Conservation (phyloP, 2,113 vertebrate species). For the Oryctolagus cuniculus region mOryCun1.1 NC_091433.1:158060501-158061000, state of each 20-base stretch:
- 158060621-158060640: slow-evolving; percentile 15
- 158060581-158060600: slow-evolving; percentile 12
- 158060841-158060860: neutral
- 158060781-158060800: slow-evolving; percentile 14
- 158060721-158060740: neutral
- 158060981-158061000: neutral
- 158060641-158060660: slow-evolving; percentile 51
- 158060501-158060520: no score
- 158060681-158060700: slow-evolving; percentile 10
- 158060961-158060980: neutral
- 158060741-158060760: neutral
- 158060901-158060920: neutral
- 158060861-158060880: neutral
- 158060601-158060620: slow-evolving; percentile 38
- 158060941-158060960: slow-evolving; percentile 19
- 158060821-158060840: slow-evolving; percentile 4
- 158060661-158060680: slow-evolving; percentile 29
- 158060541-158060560: no score
- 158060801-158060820: slow-evolving; percentile 31
- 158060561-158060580: neutral
- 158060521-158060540: no score
- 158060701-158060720: slow-evolving; percentile 28
- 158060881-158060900: slow-evolving; percentile 7
- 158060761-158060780: neutral
- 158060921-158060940: neutral